These are phyloP conservation scores for Hybos culiciformis DNA, from an alignment of 2,888 invertebrate genomes.

Conservation along the genomic window DNA sequence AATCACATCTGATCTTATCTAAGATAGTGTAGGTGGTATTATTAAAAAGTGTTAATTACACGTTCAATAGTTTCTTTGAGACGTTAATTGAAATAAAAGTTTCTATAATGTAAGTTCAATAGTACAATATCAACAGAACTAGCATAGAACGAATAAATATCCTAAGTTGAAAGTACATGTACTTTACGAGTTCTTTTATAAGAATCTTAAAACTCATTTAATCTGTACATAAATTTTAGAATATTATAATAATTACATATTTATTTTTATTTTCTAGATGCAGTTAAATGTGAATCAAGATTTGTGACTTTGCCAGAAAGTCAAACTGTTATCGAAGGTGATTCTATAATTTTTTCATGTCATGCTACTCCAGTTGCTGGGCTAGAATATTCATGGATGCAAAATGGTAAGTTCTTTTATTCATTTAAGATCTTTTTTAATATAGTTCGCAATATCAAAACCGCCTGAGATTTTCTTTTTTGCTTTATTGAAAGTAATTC, in stretches of 20 bases:
- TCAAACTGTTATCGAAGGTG: constrained; percentile 31
- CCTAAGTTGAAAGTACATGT: too few species aligned
- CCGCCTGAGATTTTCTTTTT: too few species aligned
- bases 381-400: constrained; percentile 31
- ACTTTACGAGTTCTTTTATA: not conserved
- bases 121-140: too few species aligned
- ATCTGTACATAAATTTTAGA: not conserved
- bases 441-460: not conserved
- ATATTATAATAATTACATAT: not conserved
- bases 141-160: too few species aligned
- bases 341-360: constrained; percentile 28
- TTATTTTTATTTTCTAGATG: constrained; percentile 6
- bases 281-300: constrained; percentile 19
- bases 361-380: constrained; percentile 24
- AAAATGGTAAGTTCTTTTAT: constrained; percentile 26
- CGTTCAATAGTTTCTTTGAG: too few species aligned
- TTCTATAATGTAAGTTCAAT: too few species aligned
- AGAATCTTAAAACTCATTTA: not conserved
- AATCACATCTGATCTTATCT: too few species aligned
- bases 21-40: too few species aligned
- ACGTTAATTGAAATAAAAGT: too few species aligned
- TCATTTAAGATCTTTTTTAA: not conserved
- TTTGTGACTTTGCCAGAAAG: constrained; percentile 30
- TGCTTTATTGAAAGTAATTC: too few species aligned
- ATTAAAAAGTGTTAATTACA: too few species aligned